Evolutionary conservation across 2,888 invertebrate species (phyloP).

Genomic region (Cheilosia soror): DNA sequence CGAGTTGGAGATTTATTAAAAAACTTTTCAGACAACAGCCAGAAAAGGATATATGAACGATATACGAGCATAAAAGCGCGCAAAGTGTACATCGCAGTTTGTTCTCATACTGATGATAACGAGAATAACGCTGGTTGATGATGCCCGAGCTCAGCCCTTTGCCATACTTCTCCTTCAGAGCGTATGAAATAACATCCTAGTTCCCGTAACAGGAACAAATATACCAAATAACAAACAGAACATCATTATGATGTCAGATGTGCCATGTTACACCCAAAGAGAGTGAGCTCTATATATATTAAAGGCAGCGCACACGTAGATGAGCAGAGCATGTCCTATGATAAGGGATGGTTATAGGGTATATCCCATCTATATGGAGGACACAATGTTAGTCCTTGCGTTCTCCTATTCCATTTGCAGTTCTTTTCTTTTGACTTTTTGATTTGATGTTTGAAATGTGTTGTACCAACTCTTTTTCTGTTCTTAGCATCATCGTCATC

Average conservation of each 20-base stretch:
- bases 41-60: slow-evolving; percentile 42
- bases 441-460: slow-evolving; percentile 72
- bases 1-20: slow-evolving; percentile 67
- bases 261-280: slow-evolving; percentile 59
- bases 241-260: slow-evolving; percentile 69
- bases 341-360: background rate
- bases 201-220: slow-evolving; percentile 61
- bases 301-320: background rate
- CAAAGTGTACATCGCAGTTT: background rate
- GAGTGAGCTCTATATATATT: background rate
- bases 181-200: slow-evolving; percentile 64
- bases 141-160: background rate
- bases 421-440: slow-evolving; percentile 70
- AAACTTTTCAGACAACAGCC: slow-evolving; percentile 70
- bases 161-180: background rate
- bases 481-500: slow-evolving; percentile 33
- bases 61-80: slow-evolving; percentile 21
- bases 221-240: slow-evolving; percentile 64
- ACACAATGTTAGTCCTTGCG: slow-evolving; percentile 41
- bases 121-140: background rate
- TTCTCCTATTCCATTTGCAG: slow-evolving; percentile 48
- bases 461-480: slow-evolving; percentile 30
- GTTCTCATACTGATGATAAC: slow-evolving; percentile 27
- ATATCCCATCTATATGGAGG: background rate
- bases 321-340: slow-evolving; percentile 54